Evolutionary conservation across 2,888 invertebrate genomes (phyloP), one percentile per base, ranked within the genome.

Genomic region (Macropis europaea): DNA sequence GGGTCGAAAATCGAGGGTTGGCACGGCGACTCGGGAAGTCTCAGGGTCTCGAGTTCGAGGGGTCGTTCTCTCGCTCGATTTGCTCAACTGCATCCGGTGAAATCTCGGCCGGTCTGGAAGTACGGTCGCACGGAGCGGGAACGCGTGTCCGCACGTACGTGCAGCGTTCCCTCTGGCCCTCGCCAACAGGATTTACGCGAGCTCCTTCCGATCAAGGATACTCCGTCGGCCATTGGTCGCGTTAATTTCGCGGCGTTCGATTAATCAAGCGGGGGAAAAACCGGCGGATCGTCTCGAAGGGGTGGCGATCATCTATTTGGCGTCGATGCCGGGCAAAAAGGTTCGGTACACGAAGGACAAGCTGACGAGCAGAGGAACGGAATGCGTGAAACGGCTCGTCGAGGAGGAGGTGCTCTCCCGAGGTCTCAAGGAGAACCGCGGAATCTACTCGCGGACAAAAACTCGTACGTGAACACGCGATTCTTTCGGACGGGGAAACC

Each of bases 1-100:
- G 89, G 91, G 90, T 90, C 90, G 90, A 90, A 90, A 91, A 91
- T 91, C 90, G 91, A 91, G 91, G 91, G 91, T 90, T 77, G 47
- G 48, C 43, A 40, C 17, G 24, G 17, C 7, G 22, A 24, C n/a
- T 54, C 17, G 50, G 75, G 72, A 91, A 91, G 91, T 91, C 90
- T 91, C 88, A 88, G 89, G 84, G 87, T 86, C 84, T 84, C 86
- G 86, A 88, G 90, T 88, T 88, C 84, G 86, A 19, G 19, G 87
- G 75, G 73, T 76, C 73, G 85, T 79, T 80, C 71, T 80, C 78
- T 90, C 82, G 90, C 74, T 84, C 83, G 77, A 81, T 84, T 84
- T 82, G 76, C 78, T 72, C 72, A 69, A 70, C 77, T 69, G 79
- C 82, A 82, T 85, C 86, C 85, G 83, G 83, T 52, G 53, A n/a